Evolutionary conservation across 2,113 vertebrate species (phyloP), one percentile per base, ranked within the genome.

Genomic region (Vimba vimba): DNA sequence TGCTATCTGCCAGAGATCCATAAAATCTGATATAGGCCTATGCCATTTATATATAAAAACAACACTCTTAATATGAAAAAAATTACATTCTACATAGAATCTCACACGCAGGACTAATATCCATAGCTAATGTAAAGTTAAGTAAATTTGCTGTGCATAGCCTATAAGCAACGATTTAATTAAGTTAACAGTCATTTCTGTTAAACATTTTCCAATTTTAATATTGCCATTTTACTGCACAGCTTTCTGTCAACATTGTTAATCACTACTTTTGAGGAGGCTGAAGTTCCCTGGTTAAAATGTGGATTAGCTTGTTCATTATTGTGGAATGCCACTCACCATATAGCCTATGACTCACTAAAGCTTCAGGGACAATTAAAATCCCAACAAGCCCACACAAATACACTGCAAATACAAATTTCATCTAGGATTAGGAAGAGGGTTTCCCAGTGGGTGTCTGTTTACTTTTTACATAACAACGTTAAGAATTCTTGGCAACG

Each of bases 331-430:
- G 62, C 33, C 27, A 60, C 45, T 43, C n/a, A 25, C 79, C 30
- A 57, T 55, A 76, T 50, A 74, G 0, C 33, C 3, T 33, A 30
- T 88, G 85, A 88, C 76, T 89, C 88, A 89, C 30, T 52, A 33
- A 11, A 27, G 74, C 81, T 76, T 82, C 69, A 55, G 25, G 71
- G 79, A 74, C 74, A 55, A 47, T n/a, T 83, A 76, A 27, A 86
- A 84, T 33, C 36, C 78, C 66, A 55, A 84, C 87, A 86, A 88
- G 85, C 60, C 81, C 76, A 85, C 87, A 84, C 88, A 85, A 55
- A 57, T 60, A 59, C 81, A 64, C 81, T 60, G 83, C 81, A 77
- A 80, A 80, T 6, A 62, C 57, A 27, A 62, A 81, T 47, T 47
- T 75, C 55, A 79, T 85, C 23, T 36, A 87, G 68, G 25, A 52